These are phyloP conservation scores for Platycercus adscitus DNA, from an alignment of 2,113 vertebrate species.

Conservation along the genomic window DNA sequence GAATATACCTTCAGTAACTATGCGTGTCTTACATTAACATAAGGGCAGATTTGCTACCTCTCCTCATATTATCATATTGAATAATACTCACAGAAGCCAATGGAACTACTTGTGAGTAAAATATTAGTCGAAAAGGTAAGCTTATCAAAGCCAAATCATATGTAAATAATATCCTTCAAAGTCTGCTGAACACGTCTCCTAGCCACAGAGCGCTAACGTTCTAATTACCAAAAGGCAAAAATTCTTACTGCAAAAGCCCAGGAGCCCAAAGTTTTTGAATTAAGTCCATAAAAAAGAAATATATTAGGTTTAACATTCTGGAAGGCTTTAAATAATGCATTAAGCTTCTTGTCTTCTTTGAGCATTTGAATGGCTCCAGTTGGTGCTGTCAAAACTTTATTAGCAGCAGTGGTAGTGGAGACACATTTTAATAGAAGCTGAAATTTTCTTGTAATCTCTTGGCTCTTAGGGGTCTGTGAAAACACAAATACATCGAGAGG, in stretches of 20 bases:
- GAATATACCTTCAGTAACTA: background rate
- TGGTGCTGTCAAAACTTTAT: background rate
- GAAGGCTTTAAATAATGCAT: conserved; percentile 14
- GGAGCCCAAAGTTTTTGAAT: background rate
- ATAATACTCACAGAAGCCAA: background rate
- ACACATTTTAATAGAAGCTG: background rate
- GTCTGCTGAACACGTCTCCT: background rate
- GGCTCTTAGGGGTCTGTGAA: background rate
- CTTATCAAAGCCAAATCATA: conserved; percentile 22
- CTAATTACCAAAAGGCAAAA: conserved; percentile 27
- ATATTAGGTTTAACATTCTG: background rate
- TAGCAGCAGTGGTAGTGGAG: background rate
- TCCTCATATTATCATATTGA: background rate
- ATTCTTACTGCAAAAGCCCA: background rate
- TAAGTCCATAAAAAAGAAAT: conserved; percentile 21
- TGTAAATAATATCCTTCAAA: conserved; percentile 41
- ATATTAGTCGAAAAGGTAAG: background rate
- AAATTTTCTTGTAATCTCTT: background rate
- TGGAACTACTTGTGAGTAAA: conserved; percentile 15
- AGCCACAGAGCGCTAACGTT: background rate
- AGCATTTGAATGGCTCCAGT: background rate
- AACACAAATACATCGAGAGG: background rate
- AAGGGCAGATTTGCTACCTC: background rate
- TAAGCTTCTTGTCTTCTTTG: background rate
- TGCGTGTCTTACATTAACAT: conserved; percentile 1